Evolutionary conservation across 1,140 invertebrate genomes (phyloP).

Genomic region (Bradynema listronoti): DNA sequence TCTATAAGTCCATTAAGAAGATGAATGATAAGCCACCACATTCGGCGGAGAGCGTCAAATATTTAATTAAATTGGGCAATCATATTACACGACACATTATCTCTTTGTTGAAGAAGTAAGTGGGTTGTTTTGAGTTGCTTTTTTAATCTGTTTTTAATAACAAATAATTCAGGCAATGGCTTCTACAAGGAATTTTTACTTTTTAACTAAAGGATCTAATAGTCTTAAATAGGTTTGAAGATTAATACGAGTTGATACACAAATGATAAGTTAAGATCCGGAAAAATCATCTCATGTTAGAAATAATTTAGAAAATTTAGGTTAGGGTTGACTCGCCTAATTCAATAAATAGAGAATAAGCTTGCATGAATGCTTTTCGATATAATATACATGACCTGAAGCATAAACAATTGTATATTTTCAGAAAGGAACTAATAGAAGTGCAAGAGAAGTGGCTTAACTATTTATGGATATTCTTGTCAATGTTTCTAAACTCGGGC

Average conservation of each 20-base stretch:
- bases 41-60: conserved; percentile 20
- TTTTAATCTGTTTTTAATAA: conserved; percentile 1
- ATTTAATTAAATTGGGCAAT: conserved; percentile 38
- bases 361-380: no score
- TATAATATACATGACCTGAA: conserved; percentile 6
- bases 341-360: no score
- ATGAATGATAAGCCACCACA: conserved; percentile 33
- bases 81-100: conserved; percentile 30
- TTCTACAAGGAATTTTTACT: no score
- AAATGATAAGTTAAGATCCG: no score
- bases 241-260: no score
- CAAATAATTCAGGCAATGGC: no score
- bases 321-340: no score
- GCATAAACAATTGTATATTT: conserved; percentile 23
- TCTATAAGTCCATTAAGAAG: conserved; percentile 47
- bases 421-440: conserved; percentile 28
- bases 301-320: no score
- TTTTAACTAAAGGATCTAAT: no score
- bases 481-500: conserved; percentile 22
- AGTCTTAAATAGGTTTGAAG: no score
- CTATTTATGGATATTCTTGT: conserved; percentile 54
- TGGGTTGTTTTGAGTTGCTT: no score
- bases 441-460: conserved; percentile 43
- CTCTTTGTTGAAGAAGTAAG: conserved; percentile 24
- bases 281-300: no score